A percentile compares a stretch with the other conserved stretches of the same genome.
Conservation (phyloP, 2,797 vertebrate genomes). For the Channa striata region DNA sequence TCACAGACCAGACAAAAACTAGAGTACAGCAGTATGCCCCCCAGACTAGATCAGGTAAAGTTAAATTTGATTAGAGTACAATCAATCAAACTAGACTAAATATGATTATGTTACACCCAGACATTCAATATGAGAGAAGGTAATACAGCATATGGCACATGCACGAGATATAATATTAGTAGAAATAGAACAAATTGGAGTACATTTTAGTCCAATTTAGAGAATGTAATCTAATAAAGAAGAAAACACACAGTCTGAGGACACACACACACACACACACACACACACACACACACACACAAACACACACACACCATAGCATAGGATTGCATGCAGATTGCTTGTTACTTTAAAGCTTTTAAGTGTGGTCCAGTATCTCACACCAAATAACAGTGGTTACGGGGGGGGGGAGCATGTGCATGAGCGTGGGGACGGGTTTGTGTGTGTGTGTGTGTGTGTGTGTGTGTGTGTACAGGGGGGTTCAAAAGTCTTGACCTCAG, state of each 20-base stretch:
- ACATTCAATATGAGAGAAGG: background rate
- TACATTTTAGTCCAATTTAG: no score
- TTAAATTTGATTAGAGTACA: background rate
- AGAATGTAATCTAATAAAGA: no score
- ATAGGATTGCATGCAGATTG: conserved; percentile 52
- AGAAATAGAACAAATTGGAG: no score
- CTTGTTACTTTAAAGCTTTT: conserved; percentile 46
- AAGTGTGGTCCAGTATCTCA: conserved; percentile 42
- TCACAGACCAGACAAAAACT: no score
- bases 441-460: conserved; percentile 17
- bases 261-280: background rate
- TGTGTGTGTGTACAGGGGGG: background rate
- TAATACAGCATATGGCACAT: no score
- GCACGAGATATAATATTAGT: no score
- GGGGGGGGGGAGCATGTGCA: conserved; percentile 24
- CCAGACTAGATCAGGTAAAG: background rate
- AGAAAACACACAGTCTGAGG: no score
- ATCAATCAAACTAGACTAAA: background rate
- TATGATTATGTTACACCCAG: background rate
- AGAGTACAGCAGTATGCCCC: background rate
- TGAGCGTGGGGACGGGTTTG: conserved; percentile 13
- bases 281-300: conserved; percentile 11
- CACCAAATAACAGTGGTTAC: conserved; percentile 16
- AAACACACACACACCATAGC: conserved; percentile 23
- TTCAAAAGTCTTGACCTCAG: background rate